Conservation (phyloP, 2,888 invertebrate genomes). For the Eurytoma californica region DNA sequence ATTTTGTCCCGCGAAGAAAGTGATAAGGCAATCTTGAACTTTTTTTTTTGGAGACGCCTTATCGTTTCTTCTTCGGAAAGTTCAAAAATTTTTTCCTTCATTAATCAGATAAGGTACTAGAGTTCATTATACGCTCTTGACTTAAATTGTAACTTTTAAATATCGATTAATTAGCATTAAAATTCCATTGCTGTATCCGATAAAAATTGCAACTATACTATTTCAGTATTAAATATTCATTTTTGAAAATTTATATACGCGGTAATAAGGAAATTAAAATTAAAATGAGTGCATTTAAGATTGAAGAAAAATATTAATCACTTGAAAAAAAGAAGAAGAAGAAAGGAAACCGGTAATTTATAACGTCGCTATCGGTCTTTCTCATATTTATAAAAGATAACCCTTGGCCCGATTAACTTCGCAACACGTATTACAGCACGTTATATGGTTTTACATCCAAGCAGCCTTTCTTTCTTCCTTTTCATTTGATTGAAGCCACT, state of each 20-base stretch:
- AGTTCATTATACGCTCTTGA: neutral
- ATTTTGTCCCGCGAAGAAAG: neutral
- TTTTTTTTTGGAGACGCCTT: neutral
- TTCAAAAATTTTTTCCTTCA: neutral
- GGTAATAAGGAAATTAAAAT: neutral
- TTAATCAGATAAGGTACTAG: neutral
- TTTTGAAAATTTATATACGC: neutral
- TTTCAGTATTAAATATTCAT: neutral
- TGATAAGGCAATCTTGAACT: neutral
- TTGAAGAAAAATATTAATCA: neutral
- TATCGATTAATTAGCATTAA: neutral
- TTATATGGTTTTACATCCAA: constrained; percentile 12
- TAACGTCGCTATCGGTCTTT: constrained; percentile 25
- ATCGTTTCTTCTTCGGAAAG: neutral
- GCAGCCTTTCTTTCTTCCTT: neutral
- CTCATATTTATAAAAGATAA: constrained; percentile 27
- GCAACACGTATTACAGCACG: constrained; percentile 21
- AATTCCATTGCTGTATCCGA: neutral
- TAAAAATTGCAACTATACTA: neutral
- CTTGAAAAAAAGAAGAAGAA: neutral
- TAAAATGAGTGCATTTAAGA: neutral
- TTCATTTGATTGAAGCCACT: neutral
- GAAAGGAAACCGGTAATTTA: constrained; percentile 11
- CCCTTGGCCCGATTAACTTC: constrained; percentile 37
- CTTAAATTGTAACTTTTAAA: neutral